These are phyloP conservation scores for Cyprinodon diabolis DNA, from an alignment of 2,797 vertebrate species.

Conservation along the genomic window DNA sequence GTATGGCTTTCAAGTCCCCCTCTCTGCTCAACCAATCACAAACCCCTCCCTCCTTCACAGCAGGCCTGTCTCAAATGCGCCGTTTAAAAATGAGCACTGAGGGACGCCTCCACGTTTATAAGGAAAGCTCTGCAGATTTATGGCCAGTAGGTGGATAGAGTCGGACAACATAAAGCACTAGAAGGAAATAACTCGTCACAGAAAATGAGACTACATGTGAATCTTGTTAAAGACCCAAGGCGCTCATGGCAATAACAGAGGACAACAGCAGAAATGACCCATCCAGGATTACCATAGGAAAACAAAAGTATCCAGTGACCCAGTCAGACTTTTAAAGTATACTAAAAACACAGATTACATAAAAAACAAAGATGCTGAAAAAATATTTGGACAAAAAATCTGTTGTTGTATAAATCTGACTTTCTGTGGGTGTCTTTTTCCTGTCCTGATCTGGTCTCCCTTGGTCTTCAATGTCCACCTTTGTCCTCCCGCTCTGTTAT, in stretches of 20 bases:
- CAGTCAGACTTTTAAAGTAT: conserved; percentile 1
- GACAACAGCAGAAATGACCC: conserved; percentile 5
- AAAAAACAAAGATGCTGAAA: neutral
- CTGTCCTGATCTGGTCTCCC: neutral
- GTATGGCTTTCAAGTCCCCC: conserved; percentile 14
- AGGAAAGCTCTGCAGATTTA: conserved; percentile 46
- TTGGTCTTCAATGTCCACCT: conserved; percentile 3
- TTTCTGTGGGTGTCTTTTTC: neutral
- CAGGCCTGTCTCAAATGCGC: conserved; percentile 22
- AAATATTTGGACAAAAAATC: neutral
- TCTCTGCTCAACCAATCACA: conserved; percentile 69
- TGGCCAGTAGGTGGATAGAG: conserved; percentile 31
- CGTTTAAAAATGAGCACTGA: conserved; percentile 38
- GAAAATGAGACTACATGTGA: conserved; percentile 39
- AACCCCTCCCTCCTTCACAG: conserved; percentile 47
- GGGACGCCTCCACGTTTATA: conserved; percentile 62
- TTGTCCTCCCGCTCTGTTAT: conserved; percentile 10
- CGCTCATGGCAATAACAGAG: conserved; percentile 55
- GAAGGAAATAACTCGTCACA: conserved; percentile 31
- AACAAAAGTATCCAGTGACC: conserved; percentile 7
- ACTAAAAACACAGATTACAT: neutral
- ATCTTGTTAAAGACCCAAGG: conserved; percentile 29
- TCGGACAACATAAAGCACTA: conserved; percentile 14
- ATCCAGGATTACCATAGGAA: neutral
- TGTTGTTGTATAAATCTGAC: neutral